These are phyloP conservation scores for Plusia festucae DNA, from an alignment of 2,888 invertebrate species.

Conservation along the genomic window DNA sequence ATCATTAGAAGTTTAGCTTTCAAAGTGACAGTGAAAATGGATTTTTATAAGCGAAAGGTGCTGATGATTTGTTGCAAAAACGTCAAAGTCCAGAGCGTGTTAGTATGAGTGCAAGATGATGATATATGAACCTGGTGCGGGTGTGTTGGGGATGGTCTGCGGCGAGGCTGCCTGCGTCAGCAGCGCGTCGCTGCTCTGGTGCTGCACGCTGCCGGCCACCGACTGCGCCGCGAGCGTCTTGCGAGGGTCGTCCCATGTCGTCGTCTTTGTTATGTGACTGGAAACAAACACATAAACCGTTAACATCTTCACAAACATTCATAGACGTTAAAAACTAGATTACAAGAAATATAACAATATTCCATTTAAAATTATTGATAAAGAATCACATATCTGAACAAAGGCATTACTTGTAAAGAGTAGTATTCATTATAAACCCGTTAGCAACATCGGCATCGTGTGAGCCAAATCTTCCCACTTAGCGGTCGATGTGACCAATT, in stretches of 20 bases:
- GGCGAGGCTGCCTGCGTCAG: constrained; percentile 81
- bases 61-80: background rate
- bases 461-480: constrained; percentile 80
- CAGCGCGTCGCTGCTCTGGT: constrained; percentile 86
- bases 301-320: constrained; percentile 10
- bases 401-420: constrained; percentile 49
- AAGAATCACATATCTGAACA: constrained; percentile 40
- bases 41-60: no score
- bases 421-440: constrained; percentile 64
- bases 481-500: constrained; percentile 87
- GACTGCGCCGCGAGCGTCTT: constrained; percentile 93
- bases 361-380: constrained; percentile 23
- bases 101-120: constrained; percentile 22
- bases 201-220: constrained; percentile 83
- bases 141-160: constrained; percentile 75
- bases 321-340: background rate
- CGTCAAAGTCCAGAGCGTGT: constrained; percentile 12
- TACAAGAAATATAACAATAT: constrained; percentile 10
- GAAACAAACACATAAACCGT: constrained; percentile 56
- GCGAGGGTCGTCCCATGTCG: constrained; percentile 97
- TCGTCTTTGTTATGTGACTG: constrained; percentile 96
- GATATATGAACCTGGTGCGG: constrained; percentile 75
- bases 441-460: constrained; percentile 66
- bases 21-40: no score
- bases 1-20: background rate